These are phyloP conservation scores for Corythornis cristatus DNA, from an alignment of 2,113 vertebrate species.

Conservation along the genomic window DNA sequence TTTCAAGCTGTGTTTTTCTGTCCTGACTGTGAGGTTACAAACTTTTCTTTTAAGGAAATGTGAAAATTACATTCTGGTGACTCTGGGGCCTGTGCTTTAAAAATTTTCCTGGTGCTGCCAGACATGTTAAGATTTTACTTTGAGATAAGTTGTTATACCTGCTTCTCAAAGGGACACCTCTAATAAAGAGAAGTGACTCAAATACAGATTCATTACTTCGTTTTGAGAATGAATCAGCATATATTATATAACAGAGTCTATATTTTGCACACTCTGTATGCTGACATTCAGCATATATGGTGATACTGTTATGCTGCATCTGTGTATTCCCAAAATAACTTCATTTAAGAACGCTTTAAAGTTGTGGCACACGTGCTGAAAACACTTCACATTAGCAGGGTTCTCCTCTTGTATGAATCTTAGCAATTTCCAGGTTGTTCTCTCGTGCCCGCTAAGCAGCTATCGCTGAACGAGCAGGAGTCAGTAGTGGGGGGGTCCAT, in stretches of 20 bases:
- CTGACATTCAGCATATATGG: not conserved
- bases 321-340: slow-evolving; percentile 20
- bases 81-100: not conserved
- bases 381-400: not conserved
- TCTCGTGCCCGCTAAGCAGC: not conserved
- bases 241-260: not conserved
- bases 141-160: not conserved
- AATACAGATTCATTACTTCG: not conserved
- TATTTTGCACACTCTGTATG: not conserved
- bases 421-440: not conserved
- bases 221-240: not conserved
- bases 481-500: not conserved
- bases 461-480: not conserved
- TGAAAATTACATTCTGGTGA: not conserved
- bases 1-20: not conserved
- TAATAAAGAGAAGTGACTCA: not conserved
- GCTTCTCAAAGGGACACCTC: not conserved
- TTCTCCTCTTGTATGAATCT: slow-evolving; percentile 3
- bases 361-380: not conserved
- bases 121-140: slow-evolving; percentile 6
- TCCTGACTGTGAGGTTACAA: not conserved
- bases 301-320: not conserved
- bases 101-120: not conserved
- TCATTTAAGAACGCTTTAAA: not conserved
- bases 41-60: not conserved